Evolutionary conservation across 2,888 invertebrate species (phyloP).

Genomic region (Dasypolia templi): DNA sequence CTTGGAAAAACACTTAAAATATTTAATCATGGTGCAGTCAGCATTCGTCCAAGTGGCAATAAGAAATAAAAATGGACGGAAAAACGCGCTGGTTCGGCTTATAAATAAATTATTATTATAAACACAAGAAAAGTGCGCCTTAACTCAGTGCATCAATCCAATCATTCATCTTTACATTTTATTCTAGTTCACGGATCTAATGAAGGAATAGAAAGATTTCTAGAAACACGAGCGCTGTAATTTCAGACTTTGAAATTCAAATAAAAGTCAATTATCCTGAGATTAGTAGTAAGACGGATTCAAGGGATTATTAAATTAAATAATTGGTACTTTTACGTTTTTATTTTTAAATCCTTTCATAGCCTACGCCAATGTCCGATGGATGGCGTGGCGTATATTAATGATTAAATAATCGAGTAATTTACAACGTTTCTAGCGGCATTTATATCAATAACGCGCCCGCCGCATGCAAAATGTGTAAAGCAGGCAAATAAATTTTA

Average conservation of each 20-base stretch:
- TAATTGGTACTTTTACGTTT: background rate
- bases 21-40: background rate
- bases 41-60: background rate
- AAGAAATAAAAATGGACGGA: background rate
- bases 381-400: background rate
- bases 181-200: background rate
- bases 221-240: background rate
- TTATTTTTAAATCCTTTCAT: background rate
- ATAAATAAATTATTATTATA: background rate
- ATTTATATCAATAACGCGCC: background rate
- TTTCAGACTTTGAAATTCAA: background rate
- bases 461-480: background rate
- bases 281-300: background rate
- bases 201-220: background rate
- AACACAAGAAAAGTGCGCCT: background rate
- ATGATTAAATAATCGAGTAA: background rate
- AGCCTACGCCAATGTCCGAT: background rate
- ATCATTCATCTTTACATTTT: background rate
- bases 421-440: background rate
- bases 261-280: background rate
- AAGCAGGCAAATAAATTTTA: no score
- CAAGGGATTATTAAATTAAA: background rate
- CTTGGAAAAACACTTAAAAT: background rate
- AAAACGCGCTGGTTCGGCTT: background rate
- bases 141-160: no score